A percentile compares a stretch with the other conserved stretches of the same genome.
These are phyloP conservation scores for Trypoxylus dichotomus DNA, from an alignment of 1,140 invertebrate genomes.

Conservation along the genomic window DNA sequence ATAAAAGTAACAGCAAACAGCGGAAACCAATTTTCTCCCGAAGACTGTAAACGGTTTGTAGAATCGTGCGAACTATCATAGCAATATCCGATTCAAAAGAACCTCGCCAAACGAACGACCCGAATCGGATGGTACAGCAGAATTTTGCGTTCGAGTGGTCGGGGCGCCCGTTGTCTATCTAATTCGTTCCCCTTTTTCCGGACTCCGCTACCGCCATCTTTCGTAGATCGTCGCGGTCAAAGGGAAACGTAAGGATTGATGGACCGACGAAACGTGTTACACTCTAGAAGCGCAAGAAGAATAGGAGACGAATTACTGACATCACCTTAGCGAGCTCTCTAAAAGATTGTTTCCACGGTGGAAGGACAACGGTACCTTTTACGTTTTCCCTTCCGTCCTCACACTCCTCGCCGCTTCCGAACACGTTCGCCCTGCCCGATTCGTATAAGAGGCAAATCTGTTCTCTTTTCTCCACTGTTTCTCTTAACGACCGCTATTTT, in stretches of 20 bases:
- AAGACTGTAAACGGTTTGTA: background rate
- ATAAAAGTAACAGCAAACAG: background rate
- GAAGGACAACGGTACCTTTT: constrained; percentile 18
- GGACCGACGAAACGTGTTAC: constrained; percentile 7
- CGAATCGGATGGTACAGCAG: background rate
- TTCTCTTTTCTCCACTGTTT: background rate
- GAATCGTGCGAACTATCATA: background rate
- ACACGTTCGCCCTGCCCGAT: background rate
- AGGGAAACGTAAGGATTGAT: background rate
- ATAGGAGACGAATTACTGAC: constrained; percentile 21
- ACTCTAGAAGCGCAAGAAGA: background rate
- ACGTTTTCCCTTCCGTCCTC: background rate
- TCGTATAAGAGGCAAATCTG: background rate
- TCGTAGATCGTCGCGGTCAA: background rate
- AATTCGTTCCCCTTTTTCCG: background rate
- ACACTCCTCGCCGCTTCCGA: background rate
- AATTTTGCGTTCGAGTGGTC: background rate
- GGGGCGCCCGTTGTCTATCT: background rate
- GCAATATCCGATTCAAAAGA: background rate
- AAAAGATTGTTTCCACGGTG: constrained; percentile 13
- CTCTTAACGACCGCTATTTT: background rate
- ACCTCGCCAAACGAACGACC: background rate
- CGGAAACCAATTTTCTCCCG: background rate
- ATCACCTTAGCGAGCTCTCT: constrained; percentile 9
- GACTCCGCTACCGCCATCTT: background rate